A percentile compares a stretch with the other conserved stretches of the same genome.
phyloP scores from a whole-genome alignment of 2,888 invertebrate species.

The Volucella inflata region DNA sequence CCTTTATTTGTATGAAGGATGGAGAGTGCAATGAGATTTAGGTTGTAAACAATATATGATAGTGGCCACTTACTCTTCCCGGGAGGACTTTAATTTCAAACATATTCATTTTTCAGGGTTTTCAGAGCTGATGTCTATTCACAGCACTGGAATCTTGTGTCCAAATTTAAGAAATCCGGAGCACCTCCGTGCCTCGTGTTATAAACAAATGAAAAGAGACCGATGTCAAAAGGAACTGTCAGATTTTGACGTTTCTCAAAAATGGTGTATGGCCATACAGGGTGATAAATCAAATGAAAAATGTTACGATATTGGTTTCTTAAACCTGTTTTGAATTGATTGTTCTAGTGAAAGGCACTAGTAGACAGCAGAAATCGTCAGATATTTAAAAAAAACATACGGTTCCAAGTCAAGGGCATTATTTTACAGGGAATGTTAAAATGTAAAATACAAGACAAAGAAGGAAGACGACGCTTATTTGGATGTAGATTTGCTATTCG shows the following conservation, averaged over 20 bases:
- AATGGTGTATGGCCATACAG: neutral
- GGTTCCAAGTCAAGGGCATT: too few relatives aligned
- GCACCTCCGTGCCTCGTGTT: slow-evolving; percentile 32
- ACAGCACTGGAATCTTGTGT: neutral
- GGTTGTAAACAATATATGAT: neutral
- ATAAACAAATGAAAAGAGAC: slow-evolving; percentile 50
- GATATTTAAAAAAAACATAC: too few relatives aligned
- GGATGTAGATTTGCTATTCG: too few relatives aligned
- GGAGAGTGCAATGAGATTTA: neutral
- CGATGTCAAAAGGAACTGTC: slow-evolving; percentile 11
- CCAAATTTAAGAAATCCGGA: neutral
- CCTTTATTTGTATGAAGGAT: slow-evolving; percentile 85
- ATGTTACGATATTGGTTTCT: too few relatives aligned
- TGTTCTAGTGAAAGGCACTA: too few relatives aligned
- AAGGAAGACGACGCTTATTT: too few relatives aligned
- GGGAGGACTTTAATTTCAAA: slow-evolving; percentile 81
- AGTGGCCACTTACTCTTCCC: slow-evolving; percentile 78
- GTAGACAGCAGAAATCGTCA: too few relatives aligned
- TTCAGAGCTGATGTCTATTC: neutral
- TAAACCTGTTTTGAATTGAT: too few relatives aligned
- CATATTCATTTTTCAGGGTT: slow-evolving; percentile 79
- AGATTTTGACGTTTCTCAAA: slow-evolving; percentile 10
- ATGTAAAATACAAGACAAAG: too few relatives aligned
- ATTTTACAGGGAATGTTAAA: too few relatives aligned
- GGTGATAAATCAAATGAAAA: slow-evolving; percentile 2